phyloP scores from a whole-genome alignment of 35 echinoderm and acorn worm species.

The Apostichopus parvimensis region DNA sequence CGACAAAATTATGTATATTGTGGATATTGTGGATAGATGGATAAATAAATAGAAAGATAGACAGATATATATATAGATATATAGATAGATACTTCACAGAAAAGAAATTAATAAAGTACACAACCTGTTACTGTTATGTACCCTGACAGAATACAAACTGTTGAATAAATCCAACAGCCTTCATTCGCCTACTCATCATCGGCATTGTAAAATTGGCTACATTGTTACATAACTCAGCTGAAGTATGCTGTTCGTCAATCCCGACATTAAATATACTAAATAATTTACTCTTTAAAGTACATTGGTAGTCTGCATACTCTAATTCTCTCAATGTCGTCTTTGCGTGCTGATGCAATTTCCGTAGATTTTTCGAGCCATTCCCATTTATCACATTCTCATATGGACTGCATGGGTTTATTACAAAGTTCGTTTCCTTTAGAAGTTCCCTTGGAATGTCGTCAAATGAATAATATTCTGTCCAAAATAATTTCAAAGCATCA shows the following conservation, averaged over 20 bases:
- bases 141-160: no score
- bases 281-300: neutral
- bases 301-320: neutral
- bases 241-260: neutral
- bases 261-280: neutral
- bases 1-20: no score
- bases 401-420: constrained; percentile 21
- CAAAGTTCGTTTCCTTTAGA: neutral
- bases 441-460: neutral
- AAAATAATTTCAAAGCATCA: constrained; percentile 10
- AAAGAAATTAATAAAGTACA: no score
- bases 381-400: neutral
- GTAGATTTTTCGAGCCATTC: neutral
- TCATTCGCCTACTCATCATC: no score
- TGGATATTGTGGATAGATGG: no score
- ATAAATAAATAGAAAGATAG: no score
- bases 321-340: constrained; percentile 1
- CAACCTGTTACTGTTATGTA: no score
- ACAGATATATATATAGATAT: no score
- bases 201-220: no score
- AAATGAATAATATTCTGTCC: constrained; percentile 25
- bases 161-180: no score
- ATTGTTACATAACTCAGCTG: no score
- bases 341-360: neutral
- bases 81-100: no score